Base-by-base conservation (phyloP, 2,797 vertebrate genomes). In the Trichosurus vulpecula region DNA sequence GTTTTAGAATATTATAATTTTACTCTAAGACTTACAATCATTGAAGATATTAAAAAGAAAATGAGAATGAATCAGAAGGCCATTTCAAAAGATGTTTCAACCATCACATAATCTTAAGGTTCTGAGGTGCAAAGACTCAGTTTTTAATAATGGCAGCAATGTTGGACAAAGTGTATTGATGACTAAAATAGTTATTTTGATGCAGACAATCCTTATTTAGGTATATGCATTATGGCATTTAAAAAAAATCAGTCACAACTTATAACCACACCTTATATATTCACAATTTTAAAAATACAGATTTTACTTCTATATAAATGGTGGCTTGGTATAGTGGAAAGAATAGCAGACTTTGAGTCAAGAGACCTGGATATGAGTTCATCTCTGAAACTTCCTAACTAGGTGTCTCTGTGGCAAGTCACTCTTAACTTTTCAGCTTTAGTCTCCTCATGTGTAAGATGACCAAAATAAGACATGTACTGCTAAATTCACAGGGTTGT, bases 41-140 rank as follows among this genome's bases (percentile, higher is more conserved):
- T 14, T 66, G 54, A 9, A 1, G 8, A 90, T 41, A 56, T 87
- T 54, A n/a, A 96, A 57, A 57, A 91, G 25, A 95, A 93, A 0
- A 3, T 52, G 31, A 11, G 58, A 53, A 94, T 52, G 4, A 56
- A 35, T 54, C 47, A 61, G 93, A 57, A 52, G 29, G 92, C 47
- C 30, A 92, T 54, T 93, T 90, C 95, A 94, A 25, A 92, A 90
- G 93, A 31, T 55, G 54, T 47, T 92, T 52, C 52, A n/a, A 31
- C 13, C 47, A 54, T 35, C 66, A 89, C 0, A 51, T 51, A 54
- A 27, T 53, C 0, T 35, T 0, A 58, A n/a, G 10, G 13, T 12
- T 66, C 92, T 14, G 89, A 90, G 91, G n/a, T 95, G 16, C 53
- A 56, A 13, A 22, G 51, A 87, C 74, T 96, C 54, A 57, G 31